Conservation (phyloP, 1,140 invertebrate genomes). For the Drosophila paulistorum region DNA sequence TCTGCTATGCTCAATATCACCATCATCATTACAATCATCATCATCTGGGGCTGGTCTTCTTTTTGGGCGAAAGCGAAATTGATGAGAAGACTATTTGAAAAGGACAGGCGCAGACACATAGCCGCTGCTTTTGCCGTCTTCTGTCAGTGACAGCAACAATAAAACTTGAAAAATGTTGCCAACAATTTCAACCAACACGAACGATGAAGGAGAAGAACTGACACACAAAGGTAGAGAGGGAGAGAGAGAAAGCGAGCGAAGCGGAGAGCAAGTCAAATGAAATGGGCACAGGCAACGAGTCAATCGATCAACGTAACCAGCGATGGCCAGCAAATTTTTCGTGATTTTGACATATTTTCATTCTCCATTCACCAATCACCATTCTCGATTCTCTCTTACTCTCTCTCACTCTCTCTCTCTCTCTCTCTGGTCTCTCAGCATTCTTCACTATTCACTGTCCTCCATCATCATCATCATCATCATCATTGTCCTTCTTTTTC, state of each 20-base stretch:
- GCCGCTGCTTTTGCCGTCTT: conserved; percentile 27
- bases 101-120: conserved; percentile 53
- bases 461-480: conserved; percentile 6
- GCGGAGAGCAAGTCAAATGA: conserved; percentile 46
- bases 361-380: conserved; percentile 31
- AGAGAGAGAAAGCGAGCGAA: background rate
- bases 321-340: conserved; percentile 37
- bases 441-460: background rate
- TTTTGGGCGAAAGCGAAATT: conserved; percentile 39
- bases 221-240: background rate
- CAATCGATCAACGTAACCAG: conserved; percentile 64
- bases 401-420: background rate
- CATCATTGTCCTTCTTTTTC: background rate
- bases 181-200: conserved; percentile 56
- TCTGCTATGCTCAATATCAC: background rate
- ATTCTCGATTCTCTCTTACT: conserved; percentile 22
- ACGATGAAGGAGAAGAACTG: background rate
- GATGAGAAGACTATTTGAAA: conserved; percentile 59
- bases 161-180: conserved; percentile 74
- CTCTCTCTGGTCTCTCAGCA: background rate
- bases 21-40: conserved; percentile 16
- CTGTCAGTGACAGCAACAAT: conserved; percentile 71
- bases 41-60: conserved; percentile 5
- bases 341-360: conserved; percentile 65
- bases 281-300: conserved; percentile 64